Base-by-base conservation (phyloP, 2,113 vertebrate genomes). In the Ophthalmolycus amberensis region DNA sequence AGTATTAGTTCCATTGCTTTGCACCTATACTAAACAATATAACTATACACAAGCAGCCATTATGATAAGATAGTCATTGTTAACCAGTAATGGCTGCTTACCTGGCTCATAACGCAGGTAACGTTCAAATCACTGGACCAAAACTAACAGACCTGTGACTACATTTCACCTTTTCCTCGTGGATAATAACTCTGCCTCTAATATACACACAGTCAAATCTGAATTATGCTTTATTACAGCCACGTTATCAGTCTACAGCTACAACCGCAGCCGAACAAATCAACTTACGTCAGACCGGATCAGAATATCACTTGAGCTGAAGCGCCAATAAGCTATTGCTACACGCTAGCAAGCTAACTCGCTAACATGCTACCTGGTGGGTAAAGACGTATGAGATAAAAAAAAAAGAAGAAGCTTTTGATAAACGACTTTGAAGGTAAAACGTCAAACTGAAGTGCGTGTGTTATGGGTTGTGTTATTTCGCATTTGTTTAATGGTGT, bases 271-370 rank as follows among this genome's bases (percentile, higher is more conserved):
- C 11, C 11, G 58, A 62, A 75, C 5, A 60, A 50, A 52, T 15
- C 20, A 27, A n/a, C 32, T 34, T 42, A 29, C n/a, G 5, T 1
- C 10, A 18, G 5, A 48, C 3, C 37, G 12, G 6, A 25, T 34
- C 9, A 42, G 11, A 68, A 64, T 32, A 22, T 4, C 60, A 58
- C n/a, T 48, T 12, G 15, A 4, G 1, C 50, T 59, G 5, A 37
- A 54, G 81, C 70, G 58, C 40, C 65, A 80, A 69, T 70, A 27
- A 50, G 40, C 65, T 25, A 46, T 16, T 1, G 79, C 59, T 85
- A 58, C 68, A 5, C 2, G 79, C 64, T 80, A 80, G 40, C 60
- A 29, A 12, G 83, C 80, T 90, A 88, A 54, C 63, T 2, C 14
- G 81, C 79, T 80, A 87, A 63, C 75, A 27, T 67, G 50, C 34